Conservation (phyloP, 1,140 invertebrate species). For the Phymastichus coffea region DNA sequence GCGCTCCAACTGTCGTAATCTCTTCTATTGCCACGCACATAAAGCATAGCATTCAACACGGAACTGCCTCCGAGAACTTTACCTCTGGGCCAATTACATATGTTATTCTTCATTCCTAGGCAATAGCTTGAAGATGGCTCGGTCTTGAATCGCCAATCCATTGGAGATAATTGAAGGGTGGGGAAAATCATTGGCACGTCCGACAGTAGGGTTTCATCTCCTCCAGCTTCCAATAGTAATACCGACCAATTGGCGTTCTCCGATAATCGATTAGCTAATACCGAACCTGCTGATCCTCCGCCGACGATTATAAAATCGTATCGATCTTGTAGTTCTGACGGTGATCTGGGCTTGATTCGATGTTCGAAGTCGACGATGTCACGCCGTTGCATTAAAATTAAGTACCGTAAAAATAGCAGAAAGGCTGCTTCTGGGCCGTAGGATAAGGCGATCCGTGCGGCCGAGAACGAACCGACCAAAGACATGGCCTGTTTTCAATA, state of each 20-base stretch:
- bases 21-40: slow-evolving; percentile 77
- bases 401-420: slow-evolving; percentile 61
- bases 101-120: slow-evolving; percentile 61
- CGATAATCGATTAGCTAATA: slow-evolving; percentile 73
- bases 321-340: slow-evolving; percentile 54
- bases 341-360: slow-evolving; percentile 56
- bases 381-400: slow-evolving; percentile 61
- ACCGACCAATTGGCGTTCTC: slow-evolving; percentile 71
- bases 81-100: slow-evolving; percentile 73
- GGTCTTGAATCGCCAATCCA: slow-evolving; percentile 81
- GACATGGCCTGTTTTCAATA: slow-evolving; percentile 16
- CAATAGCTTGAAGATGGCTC: slow-evolving; percentile 70
- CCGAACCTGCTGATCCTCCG: slow-evolving; percentile 79
- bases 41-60: slow-evolving; percentile 86
- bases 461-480: slow-evolving; percentile 45
- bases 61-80: slow-evolving; percentile 82
- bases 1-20: slow-evolving; percentile 85
- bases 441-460: slow-evolving; percentile 59
- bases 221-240: slow-evolving; percentile 78
- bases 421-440: slow-evolving; percentile 63
- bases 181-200: slow-evolving; percentile 77
- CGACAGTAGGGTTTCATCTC: slow-evolving; percentile 72
- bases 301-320: slow-evolving; percentile 82
- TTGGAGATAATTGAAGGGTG: slow-evolving; percentile 66
- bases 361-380: slow-evolving; percentile 68